Conservation (phyloP, 2,797 vertebrate species). For the Melanotaenia maccullochi region DNA sequence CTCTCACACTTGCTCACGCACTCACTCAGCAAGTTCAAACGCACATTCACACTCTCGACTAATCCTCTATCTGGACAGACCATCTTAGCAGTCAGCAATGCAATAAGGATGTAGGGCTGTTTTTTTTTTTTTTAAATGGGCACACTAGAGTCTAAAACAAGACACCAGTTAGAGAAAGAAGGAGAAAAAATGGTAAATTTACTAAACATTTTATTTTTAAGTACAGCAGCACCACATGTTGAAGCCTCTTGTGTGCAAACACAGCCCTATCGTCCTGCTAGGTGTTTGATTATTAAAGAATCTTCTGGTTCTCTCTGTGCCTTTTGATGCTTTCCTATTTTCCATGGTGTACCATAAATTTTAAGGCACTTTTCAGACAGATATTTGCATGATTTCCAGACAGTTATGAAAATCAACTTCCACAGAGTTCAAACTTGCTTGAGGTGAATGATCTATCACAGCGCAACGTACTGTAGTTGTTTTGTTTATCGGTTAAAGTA, state of each 20-base stretch:
- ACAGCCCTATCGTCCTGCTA: not conserved
- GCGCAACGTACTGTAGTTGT: not conserved
- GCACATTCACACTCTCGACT: slow-evolving; percentile 43
- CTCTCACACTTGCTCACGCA: slow-evolving; percentile 44
- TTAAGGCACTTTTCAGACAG: not conserved
- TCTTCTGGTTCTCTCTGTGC: not conserved
- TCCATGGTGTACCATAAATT: not conserved
- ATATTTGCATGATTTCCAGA: slow-evolving; percentile 17
- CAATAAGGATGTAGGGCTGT: slow-evolving; percentile 13
- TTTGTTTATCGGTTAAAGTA: slow-evolving; percentile 32
- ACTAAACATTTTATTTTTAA: not conserved
- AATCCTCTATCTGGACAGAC: slow-evolving; percentile 28
- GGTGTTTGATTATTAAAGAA: not conserved
- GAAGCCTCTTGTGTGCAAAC: not conserved
- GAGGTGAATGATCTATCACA: slow-evolving; percentile 17
- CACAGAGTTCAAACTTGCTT: slow-evolving; percentile 21
- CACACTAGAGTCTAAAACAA: not conserved
- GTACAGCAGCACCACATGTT: not conserved
- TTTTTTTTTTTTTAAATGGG: slow-evolving; percentile 7
- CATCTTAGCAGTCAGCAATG: slow-evolving; percentile 31
- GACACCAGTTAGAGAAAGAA: not conserved
- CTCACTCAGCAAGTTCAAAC: slow-evolving; percentile 49
- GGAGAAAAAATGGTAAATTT: not conserved
- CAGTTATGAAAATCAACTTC: slow-evolving; percentile 13
- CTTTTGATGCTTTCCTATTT: not conserved